Evolutionary conservation across 2,888 invertebrate species (phyloP).

Genomic region (Chymomyza procnemis): DNA sequence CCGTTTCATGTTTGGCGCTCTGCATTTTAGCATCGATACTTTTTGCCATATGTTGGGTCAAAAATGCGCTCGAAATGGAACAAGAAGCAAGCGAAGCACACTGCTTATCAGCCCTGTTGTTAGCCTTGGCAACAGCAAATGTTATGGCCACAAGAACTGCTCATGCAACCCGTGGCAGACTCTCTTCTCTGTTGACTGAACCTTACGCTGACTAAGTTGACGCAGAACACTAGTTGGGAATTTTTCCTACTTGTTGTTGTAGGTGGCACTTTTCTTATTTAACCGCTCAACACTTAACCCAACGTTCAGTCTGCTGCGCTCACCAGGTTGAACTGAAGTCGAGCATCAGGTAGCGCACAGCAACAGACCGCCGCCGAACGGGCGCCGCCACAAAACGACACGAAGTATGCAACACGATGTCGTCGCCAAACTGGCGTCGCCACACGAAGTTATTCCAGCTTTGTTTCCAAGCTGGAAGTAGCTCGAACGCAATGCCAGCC

Average conservation of each 20-base stretch:
- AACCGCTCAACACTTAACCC: constrained; percentile 71
- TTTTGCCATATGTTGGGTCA: constrained; percentile 62
- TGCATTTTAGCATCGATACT: constrained; percentile 58
- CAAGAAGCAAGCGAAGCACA: constrained; percentile 1
- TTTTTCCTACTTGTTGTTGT: constrained; percentile 61
- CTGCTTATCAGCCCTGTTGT: constrained; percentile 14
- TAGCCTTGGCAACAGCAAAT: constrained; percentile 33
- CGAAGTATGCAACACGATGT: constrained; percentile 18
- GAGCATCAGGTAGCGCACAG: constrained; percentile 70
- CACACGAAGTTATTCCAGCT: constrained; percentile 28
- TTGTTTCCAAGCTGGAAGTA: constrained; percentile 36
- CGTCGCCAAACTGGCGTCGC: not conserved
- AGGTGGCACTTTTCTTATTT: constrained; percentile 72
- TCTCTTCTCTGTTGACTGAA: not conserved
- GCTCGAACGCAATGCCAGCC: constrained; percentile 16
- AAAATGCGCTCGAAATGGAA: constrained; percentile 31
- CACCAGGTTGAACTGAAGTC: constrained; percentile 75
- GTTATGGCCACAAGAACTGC: constrained; percentile 22
- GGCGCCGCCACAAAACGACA: constrained; percentile 2
- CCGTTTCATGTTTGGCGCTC: constrained; percentile 32
- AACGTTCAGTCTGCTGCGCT: constrained; percentile 74
- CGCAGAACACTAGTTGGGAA: constrained; percentile 65
- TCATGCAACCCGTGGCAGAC: not conserved
- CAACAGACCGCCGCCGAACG: constrained; percentile 9
- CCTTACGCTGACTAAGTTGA: not conserved